These are phyloP conservation scores for Cataglyphis hispanica DNA, from an alignment of 1,140 invertebrate species.

Conservation along the genomic window DNA sequence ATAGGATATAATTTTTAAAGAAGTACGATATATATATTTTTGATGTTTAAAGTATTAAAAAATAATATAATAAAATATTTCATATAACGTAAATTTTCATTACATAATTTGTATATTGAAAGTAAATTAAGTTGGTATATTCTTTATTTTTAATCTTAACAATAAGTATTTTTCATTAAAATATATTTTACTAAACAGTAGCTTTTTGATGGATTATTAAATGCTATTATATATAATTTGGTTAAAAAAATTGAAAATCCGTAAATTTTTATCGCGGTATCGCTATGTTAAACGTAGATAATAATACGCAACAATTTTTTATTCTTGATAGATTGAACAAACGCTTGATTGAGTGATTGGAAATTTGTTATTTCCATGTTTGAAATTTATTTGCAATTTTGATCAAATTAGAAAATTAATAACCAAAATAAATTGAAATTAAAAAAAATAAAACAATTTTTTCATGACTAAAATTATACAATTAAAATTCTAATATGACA, in stretches of 20 bases:
- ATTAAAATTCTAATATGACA: background rate
- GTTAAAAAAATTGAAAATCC: background rate
- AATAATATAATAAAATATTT: background rate
- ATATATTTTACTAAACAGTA: background rate
- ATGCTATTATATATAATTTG: background rate
- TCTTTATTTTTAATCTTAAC: background rate
- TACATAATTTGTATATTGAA: background rate
- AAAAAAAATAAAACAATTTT: slow-evolving; percentile 12
- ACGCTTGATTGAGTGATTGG: background rate
- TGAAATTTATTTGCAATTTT: slow-evolving; percentile 4
- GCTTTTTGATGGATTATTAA: slow-evolving; percentile 28
- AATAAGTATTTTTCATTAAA: slow-evolving; percentile 19
- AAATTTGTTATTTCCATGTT: slow-evolving; percentile 25
- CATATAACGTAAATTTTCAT: background rate
- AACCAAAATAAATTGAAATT: slow-evolving; percentile 22
- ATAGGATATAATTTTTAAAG: background rate
- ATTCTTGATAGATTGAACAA: slow-evolving; percentile 6
- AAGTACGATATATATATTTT: background rate
- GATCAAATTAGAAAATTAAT: slow-evolving; percentile 4
- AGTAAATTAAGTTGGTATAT: background rate
- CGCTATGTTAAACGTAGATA: background rate
- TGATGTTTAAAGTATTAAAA: too few relatives aligned
- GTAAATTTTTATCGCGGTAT: background rate
- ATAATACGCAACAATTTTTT: background rate
- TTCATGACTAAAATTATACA: background rate